Evolutionary conservation across 1,140 invertebrate genomes (phyloP).

Genomic region (Drosophila saltans): DNA sequence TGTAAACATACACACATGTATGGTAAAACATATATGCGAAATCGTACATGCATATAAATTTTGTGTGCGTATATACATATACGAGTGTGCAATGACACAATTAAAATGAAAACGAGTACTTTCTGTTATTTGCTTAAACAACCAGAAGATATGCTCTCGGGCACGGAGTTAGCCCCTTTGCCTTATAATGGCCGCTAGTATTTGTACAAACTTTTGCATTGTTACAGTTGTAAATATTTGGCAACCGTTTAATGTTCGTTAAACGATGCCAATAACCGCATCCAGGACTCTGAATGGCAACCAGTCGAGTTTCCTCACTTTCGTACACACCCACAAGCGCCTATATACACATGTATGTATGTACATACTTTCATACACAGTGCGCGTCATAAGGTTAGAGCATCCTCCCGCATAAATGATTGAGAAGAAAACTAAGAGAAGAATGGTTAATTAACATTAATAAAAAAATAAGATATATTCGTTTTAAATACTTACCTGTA

Average conservation of each 20-base stretch:
- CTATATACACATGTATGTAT: no score
- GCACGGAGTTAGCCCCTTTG: conserved; percentile 28
- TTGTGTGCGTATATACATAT: neutral
- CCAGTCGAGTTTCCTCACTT: conserved; percentile 7
- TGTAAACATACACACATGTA: neutral
- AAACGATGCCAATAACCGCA: conserved; percentile 60
- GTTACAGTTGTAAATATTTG: conserved; percentile 64
- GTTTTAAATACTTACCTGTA: no score
- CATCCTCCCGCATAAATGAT: no score
- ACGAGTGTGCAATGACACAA: conserved; percentile 28
- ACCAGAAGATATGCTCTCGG: conserved; percentile 55
- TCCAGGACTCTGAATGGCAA: conserved; percentile 23
- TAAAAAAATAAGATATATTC: no score
- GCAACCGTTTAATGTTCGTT: conserved; percentile 61
- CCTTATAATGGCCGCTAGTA: neutral
- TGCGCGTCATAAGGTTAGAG: no score
- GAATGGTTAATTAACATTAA: no score
- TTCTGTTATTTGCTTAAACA: conserved; percentile 51
- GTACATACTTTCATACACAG: no score
- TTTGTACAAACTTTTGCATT: conserved; percentile 50
- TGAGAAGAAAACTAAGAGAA: no score
- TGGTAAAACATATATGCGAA: neutral
- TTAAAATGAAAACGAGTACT: conserved; percentile 42
- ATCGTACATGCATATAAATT: no score
- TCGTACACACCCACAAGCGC: neutral